Base-by-base conservation (phyloP, 2,113 vertebrate species). In the Tragelaphus scriptus region DNA sequence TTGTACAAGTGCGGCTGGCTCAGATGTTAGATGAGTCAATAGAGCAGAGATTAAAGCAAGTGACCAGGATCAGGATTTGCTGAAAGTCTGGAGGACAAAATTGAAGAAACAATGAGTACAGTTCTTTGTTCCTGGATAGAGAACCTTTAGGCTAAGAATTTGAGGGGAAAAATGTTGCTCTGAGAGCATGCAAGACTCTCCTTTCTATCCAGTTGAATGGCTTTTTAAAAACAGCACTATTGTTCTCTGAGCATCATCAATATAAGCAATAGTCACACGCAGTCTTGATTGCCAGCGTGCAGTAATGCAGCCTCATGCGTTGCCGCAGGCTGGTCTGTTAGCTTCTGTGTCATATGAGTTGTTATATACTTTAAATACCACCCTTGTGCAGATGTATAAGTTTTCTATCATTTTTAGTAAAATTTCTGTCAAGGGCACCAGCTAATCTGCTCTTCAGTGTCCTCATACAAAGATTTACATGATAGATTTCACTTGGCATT, bases 401-500 rank as follows among this genome's bases (percentile, higher is more conserved):
- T 92, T 81, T 84, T 92, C 56, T 88, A 30, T 75, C 5, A 40
- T 88, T 95, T 96, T 81, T 14, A 28, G 26, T 75, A 63, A 96
- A 91, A 61, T 96, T 96, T 97, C 63, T 93, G 26, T 90, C 94
- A 97, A 97, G 94, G 95, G 58, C 91, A 98, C 53, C n/a, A 95
- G 81, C 63, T 96, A 75, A 75, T 97, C 85, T 96, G 84, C 53
- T 96, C 86, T 90, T 96, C 36, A 79, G 77, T 56, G 56, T 97
- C 84, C 75, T 91, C 95, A 87, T 58, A 77, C 79, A 85, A 96
- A 97, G 90, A 75, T 96, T 80, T 95, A 79, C n/a, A 61, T 93
- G 92, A 98, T 95, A 95, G 75, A 96, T 96, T 95, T 95, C 61
- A 95, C 92, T 97, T 96, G 94, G 92, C 96, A 92, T 93, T 97